A percentile compares a stretch with the other conserved stretches of the same genome.
Evolutionary conservation across 2,888 invertebrate species (phyloP).

Genomic region (Drosophila silvestris): DNA sequence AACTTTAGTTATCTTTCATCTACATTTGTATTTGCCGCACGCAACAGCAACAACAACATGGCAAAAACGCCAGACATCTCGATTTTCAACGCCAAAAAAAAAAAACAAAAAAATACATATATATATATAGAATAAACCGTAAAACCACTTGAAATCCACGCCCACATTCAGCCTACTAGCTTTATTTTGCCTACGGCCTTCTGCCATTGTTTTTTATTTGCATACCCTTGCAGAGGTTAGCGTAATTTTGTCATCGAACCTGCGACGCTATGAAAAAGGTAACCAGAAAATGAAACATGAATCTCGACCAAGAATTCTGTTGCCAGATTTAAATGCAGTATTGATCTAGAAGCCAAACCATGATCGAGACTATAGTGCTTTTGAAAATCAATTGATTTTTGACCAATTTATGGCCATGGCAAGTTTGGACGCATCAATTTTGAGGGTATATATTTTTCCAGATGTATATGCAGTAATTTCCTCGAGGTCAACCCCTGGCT

Average conservation of each 20-base stretch:
- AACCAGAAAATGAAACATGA: background rate
- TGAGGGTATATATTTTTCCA: background rate
- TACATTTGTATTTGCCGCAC: conserved; percentile 12
- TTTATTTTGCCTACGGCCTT: conserved; percentile 20
- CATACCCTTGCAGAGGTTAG: background rate
- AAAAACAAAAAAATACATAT: background rate
- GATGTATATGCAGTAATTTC: background rate
- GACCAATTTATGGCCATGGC: no score
- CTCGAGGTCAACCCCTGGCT: background rate
- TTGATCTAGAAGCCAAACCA: background rate
- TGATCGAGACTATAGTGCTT: background rate
- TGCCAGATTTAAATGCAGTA: background rate
- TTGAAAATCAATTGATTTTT: background rate
- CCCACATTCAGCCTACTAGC: conserved; percentile 2
- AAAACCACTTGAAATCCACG: conserved; percentile 18
- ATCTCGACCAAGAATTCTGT: background rate
- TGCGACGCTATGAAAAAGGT: background rate
- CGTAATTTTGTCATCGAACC: background rate
- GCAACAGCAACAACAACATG: conserved; percentile 1
- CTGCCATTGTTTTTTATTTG: conserved; percentile 29
- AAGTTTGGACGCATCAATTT: background rate
- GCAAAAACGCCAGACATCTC: conserved; percentile 2
- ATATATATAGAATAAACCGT: background rate
- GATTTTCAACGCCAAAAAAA: conserved; percentile 21
- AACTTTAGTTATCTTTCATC: conserved; percentile 60